Base-by-base conservation (phyloP, 2,797 vertebrate genomes). In the Alfaro cultratus region DNA sequence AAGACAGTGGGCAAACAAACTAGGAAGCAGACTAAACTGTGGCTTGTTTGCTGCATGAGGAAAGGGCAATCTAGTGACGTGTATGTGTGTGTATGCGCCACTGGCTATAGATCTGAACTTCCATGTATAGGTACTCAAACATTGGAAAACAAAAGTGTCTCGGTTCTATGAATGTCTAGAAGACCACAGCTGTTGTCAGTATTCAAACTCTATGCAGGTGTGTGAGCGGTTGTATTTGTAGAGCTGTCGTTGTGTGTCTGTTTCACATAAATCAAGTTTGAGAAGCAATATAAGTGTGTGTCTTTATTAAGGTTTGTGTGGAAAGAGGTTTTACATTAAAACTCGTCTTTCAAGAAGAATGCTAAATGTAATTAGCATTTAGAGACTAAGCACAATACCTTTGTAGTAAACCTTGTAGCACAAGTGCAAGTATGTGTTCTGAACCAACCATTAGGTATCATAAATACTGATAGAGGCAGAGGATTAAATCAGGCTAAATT, bases 1-100 rank as follows among this genome's bases (percentile, higher is more conserved):
- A 94, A 91, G 91, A 92, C 88, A 81, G 88, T 83, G 89, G 83
- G 93, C 92, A 95, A 95, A 95, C 93, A 95, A 93, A 91, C 85
- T 79, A 82, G 80, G 86, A 94, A 89, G 92, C 94, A 95, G 94
- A 95, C 93, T 95, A 95, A 95, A 88, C 88, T 93, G 90, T 8
- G 91, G 92, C 90, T 89, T 91, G 91, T 94, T 92, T 93, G 91
- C 88, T 80, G 90, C 57, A 73, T 86, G 89, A 89, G 90, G 77
- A 86, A 91, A 91, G 90, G 83, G 86, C 74, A 87, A 83, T 82
- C 85, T 74, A 79, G 77, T 53, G 45, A 76, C 86, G 11, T 74
- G 47, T n/a, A 26, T 41, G 45, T 49, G 60, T 76, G 77, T 79
- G 87, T 86, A 81, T 76, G 77, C 68, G 71, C 86, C 84, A 74